These are phyloP conservation scores for Lysandra coridon DNA, from an alignment of 2,888 invertebrate species.

Conservation along the genomic window DNA sequence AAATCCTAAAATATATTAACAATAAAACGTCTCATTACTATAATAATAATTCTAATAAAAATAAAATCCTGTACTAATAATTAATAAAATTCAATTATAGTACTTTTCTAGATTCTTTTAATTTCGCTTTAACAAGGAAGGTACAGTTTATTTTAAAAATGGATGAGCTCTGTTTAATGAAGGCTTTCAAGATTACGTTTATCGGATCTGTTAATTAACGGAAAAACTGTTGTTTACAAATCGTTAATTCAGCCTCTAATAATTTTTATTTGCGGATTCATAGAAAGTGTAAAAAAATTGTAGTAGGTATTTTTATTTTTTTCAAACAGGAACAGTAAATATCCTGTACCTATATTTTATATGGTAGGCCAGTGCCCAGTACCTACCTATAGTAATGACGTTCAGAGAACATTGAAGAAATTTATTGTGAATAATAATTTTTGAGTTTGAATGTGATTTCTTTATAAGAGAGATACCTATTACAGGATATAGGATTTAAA, in stretches of 20 bases:
- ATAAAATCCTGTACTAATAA: not conserved
- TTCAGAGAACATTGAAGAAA: too few species aligned
- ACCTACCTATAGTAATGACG: too few species aligned
- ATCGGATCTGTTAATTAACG: conserved; percentile 10
- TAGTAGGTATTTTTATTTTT: not conserved
- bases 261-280: not conserved
- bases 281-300: not conserved
- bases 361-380: too few species aligned
- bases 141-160: not conserved
- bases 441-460: too few species aligned
- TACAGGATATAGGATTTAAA: too few species aligned
- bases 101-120: not conserved
- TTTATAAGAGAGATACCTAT: too few species aligned
- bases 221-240: conserved; percentile 1
- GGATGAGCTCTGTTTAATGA: not conserved
- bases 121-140: not conserved
- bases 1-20: not conserved
- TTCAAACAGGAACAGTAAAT: too few species aligned
- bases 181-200: not conserved
- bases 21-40: not conserved
- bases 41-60: not conserved
- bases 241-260: conserved; percentile 17
- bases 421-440: too few species aligned
- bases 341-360: too few species aligned
- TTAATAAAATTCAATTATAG: not conserved